Conservation (phyloP, 2,888 invertebrate species). For the Anticlea derivata region DNA sequence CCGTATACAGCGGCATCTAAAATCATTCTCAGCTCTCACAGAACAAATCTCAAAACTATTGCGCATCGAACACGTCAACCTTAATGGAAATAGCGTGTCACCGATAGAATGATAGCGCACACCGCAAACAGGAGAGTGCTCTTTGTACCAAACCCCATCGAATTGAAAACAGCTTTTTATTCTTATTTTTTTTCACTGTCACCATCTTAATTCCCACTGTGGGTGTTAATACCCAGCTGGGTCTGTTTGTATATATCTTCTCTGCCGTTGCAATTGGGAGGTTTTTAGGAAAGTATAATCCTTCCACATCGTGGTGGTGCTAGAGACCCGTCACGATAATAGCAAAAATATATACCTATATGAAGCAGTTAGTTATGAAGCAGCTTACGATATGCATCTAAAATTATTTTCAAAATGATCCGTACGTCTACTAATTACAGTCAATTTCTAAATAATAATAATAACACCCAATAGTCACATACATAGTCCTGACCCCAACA, state of each 20-base stretch:
- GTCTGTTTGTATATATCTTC: constrained; percentile 28
- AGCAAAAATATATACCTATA: too few relatives aligned
- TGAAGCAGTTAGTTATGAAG: too few relatives aligned
- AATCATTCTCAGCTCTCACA: not conserved
- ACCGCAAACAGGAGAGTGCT: constrained; percentile 74
- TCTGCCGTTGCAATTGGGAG: too few relatives aligned
- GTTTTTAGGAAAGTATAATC: too few relatives aligned
- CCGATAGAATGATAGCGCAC: constrained; percentile 68
- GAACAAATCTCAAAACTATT: not conserved
- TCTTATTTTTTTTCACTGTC: constrained; percentile 39
- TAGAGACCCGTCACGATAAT: too few relatives aligned
- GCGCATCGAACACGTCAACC: constrained; percentile 34
- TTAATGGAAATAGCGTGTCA: constrained; percentile 31
- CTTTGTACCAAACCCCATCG: constrained; percentile 58
- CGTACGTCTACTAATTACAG: too few relatives aligned
- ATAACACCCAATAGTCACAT: too few relatives aligned
- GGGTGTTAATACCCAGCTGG: constrained; percentile 54
- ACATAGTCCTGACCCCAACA: too few relatives aligned
- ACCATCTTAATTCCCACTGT: constrained; percentile 55
- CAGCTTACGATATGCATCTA: too few relatives aligned
- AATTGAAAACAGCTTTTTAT: constrained; percentile 63
- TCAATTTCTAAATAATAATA: too few relatives aligned
- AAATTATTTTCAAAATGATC: too few relatives aligned
- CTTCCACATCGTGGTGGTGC: too few relatives aligned
- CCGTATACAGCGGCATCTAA: not conserved